These are phyloP conservation scores for Halesus radiatus DNA, from an alignment of 1,140 invertebrate genomes.

Conservation along the genomic window DNA sequence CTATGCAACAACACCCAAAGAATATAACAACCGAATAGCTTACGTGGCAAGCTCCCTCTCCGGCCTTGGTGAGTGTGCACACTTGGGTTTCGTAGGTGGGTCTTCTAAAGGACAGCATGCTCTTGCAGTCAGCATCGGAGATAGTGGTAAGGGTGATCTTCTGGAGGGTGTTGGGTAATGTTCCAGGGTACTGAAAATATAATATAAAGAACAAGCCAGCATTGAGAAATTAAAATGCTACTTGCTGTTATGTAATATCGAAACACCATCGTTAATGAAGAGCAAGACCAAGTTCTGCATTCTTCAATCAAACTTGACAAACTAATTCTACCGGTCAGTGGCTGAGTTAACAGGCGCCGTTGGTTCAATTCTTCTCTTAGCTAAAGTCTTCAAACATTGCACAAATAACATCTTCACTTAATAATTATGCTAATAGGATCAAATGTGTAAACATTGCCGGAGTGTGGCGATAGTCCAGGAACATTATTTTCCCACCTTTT, in stretches of 20 bases:
- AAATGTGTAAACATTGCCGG: not conserved
- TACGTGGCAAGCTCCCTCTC: too few species aligned
- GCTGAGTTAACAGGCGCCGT: too few species aligned
- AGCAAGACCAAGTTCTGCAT: conserved; percentile 58
- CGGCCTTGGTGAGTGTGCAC: conserved; percentile 70
- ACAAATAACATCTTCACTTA: too few species aligned
- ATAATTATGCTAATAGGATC: not conserved
- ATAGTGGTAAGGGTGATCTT: conserved; percentile 64
- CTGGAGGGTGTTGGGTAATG: conserved; percentile 63
- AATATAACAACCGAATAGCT: not conserved
- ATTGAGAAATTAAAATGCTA: not conserved
- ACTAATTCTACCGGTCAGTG: too few species aligned
- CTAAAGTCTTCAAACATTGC: too few species aligned
- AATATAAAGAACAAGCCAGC: not conserved
- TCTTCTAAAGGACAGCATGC: conserved; percentile 58
- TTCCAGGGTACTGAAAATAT: conserved; percentile 62
- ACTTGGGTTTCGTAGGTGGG: conserved; percentile 67
- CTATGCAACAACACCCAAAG: not conserved
- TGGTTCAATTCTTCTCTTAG: too few species aligned
- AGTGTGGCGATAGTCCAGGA: not conserved
- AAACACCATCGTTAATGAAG: not conserved
- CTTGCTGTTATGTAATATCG: not conserved
- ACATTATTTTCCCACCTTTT: too few species aligned
- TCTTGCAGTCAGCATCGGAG: conserved; percentile 62
- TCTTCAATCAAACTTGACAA: too few species aligned